These are phyloP conservation scores for Semotilus atromaculatus DNA, from an alignment of 2,797 vertebrate species.

Conservation along the genomic window DNA sequence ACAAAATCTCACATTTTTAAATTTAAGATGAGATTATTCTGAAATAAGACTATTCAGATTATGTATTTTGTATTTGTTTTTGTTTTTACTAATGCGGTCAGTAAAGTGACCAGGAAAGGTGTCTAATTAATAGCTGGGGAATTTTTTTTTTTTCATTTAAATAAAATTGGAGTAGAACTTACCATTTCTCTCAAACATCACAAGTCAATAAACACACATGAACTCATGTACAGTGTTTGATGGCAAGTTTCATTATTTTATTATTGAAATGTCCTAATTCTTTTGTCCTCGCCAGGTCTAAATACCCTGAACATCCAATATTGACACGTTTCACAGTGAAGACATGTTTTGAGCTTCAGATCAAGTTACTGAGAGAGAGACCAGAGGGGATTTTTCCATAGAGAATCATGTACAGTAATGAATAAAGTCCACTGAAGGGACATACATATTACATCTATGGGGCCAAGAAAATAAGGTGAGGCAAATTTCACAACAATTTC, in stretches of 20 bases:
- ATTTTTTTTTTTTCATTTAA: too few species aligned
- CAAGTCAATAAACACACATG: neutral
- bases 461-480: conserved; percentile 15
- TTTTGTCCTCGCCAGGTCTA: conserved; percentile 28
- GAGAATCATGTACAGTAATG: conserved; percentile 14
- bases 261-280: conserved; percentile 30
- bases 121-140: neutral
- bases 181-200: neutral
- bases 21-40: neutral
- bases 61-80: too few species aligned
- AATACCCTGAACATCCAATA: conserved; percentile 45
- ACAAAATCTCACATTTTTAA: neutral
- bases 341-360: neutral
- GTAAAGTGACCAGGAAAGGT: neutral
- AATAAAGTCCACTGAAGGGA: conserved; percentile 1
- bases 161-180: neutral
- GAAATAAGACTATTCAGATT: too few species aligned
- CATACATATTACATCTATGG: conserved; percentile 12
- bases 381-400: neutral
- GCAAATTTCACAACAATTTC: conserved; percentile 32
- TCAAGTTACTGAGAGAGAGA: conserved; percentile 5
- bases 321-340: conserved; percentile 44
- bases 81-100: neutral
- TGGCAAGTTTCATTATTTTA: conserved; percentile 35
- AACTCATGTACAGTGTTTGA: neutral